Conservation (phyloP, 2,797 vertebrate species). For the Sarcophilus harrisii region DNA sequence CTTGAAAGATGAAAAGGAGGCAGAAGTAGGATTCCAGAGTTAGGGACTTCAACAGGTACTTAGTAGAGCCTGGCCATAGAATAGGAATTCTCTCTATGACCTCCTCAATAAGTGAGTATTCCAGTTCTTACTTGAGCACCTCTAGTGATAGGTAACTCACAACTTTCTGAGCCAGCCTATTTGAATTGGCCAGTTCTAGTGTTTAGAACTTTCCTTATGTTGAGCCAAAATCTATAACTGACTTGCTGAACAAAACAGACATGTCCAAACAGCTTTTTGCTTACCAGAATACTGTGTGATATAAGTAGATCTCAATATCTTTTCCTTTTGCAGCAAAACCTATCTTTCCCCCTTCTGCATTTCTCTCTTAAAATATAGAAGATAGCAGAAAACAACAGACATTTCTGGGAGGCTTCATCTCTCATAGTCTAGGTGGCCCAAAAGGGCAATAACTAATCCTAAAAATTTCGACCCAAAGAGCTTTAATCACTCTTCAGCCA, state of each 20-base stretch:
- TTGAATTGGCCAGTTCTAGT: background rate
- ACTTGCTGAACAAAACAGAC: background rate
- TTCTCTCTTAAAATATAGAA: background rate
- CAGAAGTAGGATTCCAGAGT: background rate
- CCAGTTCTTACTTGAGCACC: background rate
- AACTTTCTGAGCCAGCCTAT: background rate
- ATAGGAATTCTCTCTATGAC: background rate
- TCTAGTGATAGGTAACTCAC: background rate
- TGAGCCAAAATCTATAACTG: background rate
- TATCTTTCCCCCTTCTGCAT: background rate
- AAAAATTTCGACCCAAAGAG: background rate
- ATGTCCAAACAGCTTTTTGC: background rate
- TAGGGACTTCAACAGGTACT: background rate
- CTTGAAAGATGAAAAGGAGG: background rate
- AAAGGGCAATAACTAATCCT: background rate
- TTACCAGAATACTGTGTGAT: background rate
- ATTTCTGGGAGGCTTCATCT: background rate
- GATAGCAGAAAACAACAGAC: background rate
- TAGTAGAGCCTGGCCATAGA: background rate
- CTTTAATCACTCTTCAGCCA: background rate
- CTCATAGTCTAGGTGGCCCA: background rate
- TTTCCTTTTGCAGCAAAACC: background rate
- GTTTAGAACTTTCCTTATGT: background rate
- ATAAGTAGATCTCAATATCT: background rate
- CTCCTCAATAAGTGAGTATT: background rate